Base-by-base conservation (phyloP, 2,888 invertebrate species). In the Archips xylosteana region DNA sequence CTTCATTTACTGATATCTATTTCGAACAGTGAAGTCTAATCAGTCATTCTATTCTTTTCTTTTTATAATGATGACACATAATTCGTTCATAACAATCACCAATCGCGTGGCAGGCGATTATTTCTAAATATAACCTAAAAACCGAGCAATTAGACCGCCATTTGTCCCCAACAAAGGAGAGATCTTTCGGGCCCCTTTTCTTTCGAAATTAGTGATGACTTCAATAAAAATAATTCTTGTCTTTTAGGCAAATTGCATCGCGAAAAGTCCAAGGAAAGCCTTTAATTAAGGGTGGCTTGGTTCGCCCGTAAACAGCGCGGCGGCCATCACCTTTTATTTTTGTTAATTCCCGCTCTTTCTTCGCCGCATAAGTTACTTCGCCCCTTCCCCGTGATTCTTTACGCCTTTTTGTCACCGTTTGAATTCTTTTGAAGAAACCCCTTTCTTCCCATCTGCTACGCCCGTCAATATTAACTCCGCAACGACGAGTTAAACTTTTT, bases 221-320 rank as follows among this genome's bases (percentile, higher is more conserved):
- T 94, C 94, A 94, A 94, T 94, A 94, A 94, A 94, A 94, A 94
- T 94, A 94, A 94, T 94, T 94, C 94, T 92, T 93, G 94, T 94
- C 94, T 94, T 94, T 94, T 93, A 94, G 83, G 91, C 93, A 94
- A 94, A 94, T 94, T 94, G 94, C 94, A 93, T 93, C 92, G 92
- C 91, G 92, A 92, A 93, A 92, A 91, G 94, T 93, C 93, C 92
- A 86, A 92, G 86, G 79, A 89, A 94, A 93, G 92, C 94, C 93
- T 94, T 94, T 93, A 94, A 93, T 94, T 93, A 94, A 92, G 92
- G 92, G 85, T 85, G 86, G 85, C 90, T 91, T 89, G 87, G 83
- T 82, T 85, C 88, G 88, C 86, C 90, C 91, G 91, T 91, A 92
- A 94, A 94, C 93, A 93, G 85, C 84, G 86, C 79, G 81, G 89